Base-by-base conservation (phyloP, 2,797 vertebrate genomes). In the Sebastes ruberrimus region DNA sequence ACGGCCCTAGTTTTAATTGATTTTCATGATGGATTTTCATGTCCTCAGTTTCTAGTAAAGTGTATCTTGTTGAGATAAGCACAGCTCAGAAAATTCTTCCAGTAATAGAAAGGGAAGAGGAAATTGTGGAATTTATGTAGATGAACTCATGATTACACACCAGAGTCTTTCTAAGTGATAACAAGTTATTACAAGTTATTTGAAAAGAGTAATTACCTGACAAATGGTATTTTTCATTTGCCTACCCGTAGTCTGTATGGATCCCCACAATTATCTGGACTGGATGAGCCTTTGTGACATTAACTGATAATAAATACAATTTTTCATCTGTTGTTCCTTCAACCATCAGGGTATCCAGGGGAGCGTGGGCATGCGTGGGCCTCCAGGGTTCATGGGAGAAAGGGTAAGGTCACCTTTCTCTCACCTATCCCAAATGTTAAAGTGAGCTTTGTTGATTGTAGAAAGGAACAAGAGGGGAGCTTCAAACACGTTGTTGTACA, bases 261-360 rank as follows among this genome's bases (percentile, higher is more conserved):
- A 42, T 38, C n/a, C 8, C 13, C 7, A 27, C 3, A n/a, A 0
- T 66, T 62, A 20, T 67, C 27, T 69, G 10, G 8, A 38, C 8
- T 62, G 20, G 6, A 28, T 68, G 10, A 28, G n/a, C 8, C 3
- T 79, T 42, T 62, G 14, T 81, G 10, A 25, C 9, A 7, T 70
- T 5, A 63, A 18, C 4, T 23, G 20, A 35, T 74, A 22, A 52
- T 27, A 27, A n/a, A 27, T 38, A 28, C 1, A 28, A 32, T n/a
- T 7, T 63, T 57, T 8, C 20, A 3, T 38, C 5, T 71, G 49
- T 72, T 70, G 7, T 70, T 32, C n/a, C 9, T 59, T 73, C 4
- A 65, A 2, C 35, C 75, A 23, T 68, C 86, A 98, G 97, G 97
- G 97, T 18, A 94, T 95, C 30, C 95, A 95, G 0, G 97, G 97